Conservation (phyloP, 2,888 invertebrate species). For the Dione vanillae region DNA sequence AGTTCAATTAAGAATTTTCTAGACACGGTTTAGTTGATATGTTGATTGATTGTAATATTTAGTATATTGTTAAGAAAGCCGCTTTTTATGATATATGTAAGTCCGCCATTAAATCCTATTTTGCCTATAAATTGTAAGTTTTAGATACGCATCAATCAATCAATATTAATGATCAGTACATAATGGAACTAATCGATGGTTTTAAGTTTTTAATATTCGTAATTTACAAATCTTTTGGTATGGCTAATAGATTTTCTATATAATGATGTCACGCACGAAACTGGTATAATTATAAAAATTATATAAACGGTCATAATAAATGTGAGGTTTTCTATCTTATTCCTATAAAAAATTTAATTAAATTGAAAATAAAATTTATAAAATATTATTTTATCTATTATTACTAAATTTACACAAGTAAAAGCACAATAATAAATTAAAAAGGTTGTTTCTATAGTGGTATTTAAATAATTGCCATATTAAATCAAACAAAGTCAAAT, state of each 20-base stretch:
- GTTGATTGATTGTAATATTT: conserved; percentile 79
- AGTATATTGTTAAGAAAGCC: conserved; percentile 76
- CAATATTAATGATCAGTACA: conserved; percentile 76
- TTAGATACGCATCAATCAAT: conserved; percentile 79
- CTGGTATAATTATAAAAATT: conserved; percentile 2
- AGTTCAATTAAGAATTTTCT: conserved; percentile 84
- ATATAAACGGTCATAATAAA: background rate
- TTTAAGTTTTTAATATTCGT: conserved; percentile 75
- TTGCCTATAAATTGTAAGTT: conserved; percentile 75
- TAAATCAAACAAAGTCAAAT: background rate
- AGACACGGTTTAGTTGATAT: conserved; percentile 81
- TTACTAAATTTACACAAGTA: background rate
- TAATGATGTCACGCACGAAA: conserved; percentile 24
- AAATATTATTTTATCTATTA: background rate
- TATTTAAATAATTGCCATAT: background rate
- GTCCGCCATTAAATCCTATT: conserved; percentile 58
- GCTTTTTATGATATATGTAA: conserved; percentile 52
- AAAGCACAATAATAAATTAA: too few species aligned
- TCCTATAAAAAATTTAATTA: background rate
- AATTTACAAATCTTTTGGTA: conserved; percentile 56
- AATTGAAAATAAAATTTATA: background rate
- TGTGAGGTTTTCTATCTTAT: background rate
- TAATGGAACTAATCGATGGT: conserved; percentile 78
- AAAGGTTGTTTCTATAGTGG: too few species aligned
- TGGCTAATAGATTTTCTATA: conserved; percentile 26